A percentile compares a stretch with the other conserved stretches of the same genome.
phyloP scores from a whole-genome alignment of 2,797 vertebrate genomes.

The Centropyge bicolor region DNA sequence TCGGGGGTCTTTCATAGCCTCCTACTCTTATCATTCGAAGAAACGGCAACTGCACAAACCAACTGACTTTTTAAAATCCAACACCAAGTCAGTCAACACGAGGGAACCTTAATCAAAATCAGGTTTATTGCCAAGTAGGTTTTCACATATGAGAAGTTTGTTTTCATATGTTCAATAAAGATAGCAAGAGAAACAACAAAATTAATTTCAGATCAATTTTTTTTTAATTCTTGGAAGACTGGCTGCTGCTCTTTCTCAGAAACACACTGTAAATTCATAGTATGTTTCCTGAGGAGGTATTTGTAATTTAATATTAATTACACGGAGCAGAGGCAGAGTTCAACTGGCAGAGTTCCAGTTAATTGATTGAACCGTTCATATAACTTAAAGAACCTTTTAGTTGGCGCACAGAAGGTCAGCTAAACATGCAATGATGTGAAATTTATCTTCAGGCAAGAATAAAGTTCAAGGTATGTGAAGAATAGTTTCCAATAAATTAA shows the following conservation, averaged over 20 bases:
- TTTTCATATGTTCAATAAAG: not conserved
- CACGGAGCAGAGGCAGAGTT: not conserved
- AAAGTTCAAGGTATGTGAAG: not conserved
- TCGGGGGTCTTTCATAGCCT: not conserved
- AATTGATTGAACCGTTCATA: slow-evolving; percentile 3
- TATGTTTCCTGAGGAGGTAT: slow-evolving; percentile 5
- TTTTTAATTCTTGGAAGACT: too few relatives aligned
- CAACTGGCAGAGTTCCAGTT: not conserved
- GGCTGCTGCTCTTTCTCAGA: not conserved
- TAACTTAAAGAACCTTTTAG: slow-evolving; percentile 11
- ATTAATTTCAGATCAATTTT: too few relatives aligned
- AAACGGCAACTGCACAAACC: not conserved
- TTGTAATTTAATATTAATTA: slow-evolving; percentile 1
- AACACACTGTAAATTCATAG: not conserved
- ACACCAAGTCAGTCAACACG: not conserved
- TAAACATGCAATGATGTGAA: slow-evolving; percentile 1
- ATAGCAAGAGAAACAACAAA: not conserved
- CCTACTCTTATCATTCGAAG: not conserved
- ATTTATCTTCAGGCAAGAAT: not conserved
- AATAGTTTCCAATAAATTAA: not conserved
- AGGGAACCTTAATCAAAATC: not conserved
- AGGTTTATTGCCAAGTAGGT: too few relatives aligned
- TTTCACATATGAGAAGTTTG: too few relatives aligned
- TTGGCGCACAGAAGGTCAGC: not conserved
- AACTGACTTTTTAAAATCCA: not conserved